These are phyloP conservation scores for Paragorgia papillata DNA, from an alignment of 92 coral and sea anemone species.

Conservation along the genomic window DNA sequence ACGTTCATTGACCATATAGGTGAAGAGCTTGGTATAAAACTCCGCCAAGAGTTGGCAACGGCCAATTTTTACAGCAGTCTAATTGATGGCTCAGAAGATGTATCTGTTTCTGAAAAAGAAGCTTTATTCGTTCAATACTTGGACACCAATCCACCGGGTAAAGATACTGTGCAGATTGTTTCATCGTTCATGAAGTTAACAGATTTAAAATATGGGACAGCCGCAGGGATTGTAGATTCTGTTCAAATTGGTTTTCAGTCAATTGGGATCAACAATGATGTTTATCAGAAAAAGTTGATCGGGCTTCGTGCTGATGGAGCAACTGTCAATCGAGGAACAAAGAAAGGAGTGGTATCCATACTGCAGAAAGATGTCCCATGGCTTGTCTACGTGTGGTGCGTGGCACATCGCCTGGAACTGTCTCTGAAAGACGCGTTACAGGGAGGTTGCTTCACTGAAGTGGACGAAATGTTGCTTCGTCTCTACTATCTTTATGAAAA, in stretches of 20 bases:
- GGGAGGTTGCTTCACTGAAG: constrained; percentile 51
- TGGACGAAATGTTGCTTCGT: constrained; percentile 63
- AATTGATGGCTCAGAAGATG: too few species aligned
- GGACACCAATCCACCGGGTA: too few species aligned
- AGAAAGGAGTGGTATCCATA: constrained; percentile 65
- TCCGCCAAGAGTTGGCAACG: constrained; percentile 50
- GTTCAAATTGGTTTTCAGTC: constrained; percentile 56
- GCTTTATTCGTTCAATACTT: too few species aligned
- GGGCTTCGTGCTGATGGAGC: constrained; percentile 67
- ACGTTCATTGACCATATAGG: constrained; percentile 49
- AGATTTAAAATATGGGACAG: constrained; percentile 54
- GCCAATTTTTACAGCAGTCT: too few species aligned
- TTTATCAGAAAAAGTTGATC: constrained; percentile 60
- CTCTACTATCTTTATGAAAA: constrained; percentile 66
- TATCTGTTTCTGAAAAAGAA: too few species aligned
- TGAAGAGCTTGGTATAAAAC: constrained; percentile 43
- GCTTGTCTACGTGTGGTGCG: constrained; percentile 73
- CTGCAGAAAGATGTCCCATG: constrained; percentile 52
- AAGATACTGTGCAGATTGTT: constrained; percentile 59
- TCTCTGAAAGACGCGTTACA: constrained; percentile 67
- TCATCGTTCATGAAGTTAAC: too few species aligned
- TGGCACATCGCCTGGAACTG: constrained; percentile 70
- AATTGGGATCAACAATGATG: constrained; percentile 50
- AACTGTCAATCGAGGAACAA: constrained; percentile 58
- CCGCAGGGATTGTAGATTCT: constrained; percentile 57